These are phyloP conservation scores for Linepithema humile DNA, from an alignment of 1,140 invertebrate genomes.

Conservation along the genomic window DNA sequence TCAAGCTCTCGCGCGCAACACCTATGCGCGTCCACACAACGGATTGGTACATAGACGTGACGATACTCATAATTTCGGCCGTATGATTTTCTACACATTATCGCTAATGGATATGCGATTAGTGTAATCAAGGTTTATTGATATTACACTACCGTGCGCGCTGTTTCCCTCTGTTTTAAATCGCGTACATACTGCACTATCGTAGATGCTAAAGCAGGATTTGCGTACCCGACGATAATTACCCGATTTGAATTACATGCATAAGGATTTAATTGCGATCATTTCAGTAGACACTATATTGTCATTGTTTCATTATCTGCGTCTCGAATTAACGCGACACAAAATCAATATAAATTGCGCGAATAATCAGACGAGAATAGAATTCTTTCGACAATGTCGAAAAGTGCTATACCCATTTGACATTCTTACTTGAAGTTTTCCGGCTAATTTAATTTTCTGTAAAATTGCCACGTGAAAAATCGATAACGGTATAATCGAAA, in stretches of 20 bases:
- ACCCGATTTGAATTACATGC: slow-evolving; percentile 17
- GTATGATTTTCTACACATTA: slow-evolving; percentile 52
- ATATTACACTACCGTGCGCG: not conserved
- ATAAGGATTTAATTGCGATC: slow-evolving; percentile 14
- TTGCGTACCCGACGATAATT: slow-evolving; percentile 4
- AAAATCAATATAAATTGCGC: not conserved
- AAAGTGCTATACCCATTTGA: not conserved
- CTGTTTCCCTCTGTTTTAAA: slow-evolving; percentile 30
- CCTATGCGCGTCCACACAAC: slow-evolving; percentile 14
- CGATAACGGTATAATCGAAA: slow-evolving; percentile 13
- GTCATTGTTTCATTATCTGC: slow-evolving; percentile 8
- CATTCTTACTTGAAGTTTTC: not conserved
- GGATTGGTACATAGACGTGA: slow-evolving; percentile 16
- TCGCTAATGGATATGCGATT: slow-evolving; percentile 37
- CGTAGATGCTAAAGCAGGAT: not conserved
- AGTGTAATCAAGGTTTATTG: slow-evolving; percentile 38
- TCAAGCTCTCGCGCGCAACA: slow-evolving; percentile 33
- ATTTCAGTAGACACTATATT: not conserved
- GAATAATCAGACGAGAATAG: not conserved
- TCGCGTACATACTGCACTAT: not conserved
- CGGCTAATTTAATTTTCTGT: not conserved
- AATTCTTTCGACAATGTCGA: not conserved
- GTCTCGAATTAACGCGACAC: not conserved
- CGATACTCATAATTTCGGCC: slow-evolving; percentile 27
- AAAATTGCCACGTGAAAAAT: not conserved